Percentiles rank a stretch among this genome's conserved stretches.
Evolutionary conservation across 2,888 invertebrate species (phyloP).

Genomic region (Microplitis deprimator): DNA sequence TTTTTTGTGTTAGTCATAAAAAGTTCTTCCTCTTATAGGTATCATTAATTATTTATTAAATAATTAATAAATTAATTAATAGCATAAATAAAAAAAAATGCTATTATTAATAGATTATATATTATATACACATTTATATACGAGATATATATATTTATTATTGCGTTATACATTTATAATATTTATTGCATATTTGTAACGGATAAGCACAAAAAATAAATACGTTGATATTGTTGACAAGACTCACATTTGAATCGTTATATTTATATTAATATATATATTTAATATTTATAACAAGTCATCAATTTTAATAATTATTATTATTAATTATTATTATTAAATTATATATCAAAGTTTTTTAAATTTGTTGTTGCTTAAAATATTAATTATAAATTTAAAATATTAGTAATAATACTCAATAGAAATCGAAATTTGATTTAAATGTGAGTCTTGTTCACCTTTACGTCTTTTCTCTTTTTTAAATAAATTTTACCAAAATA

Average conservation of each 20-base stretch:
- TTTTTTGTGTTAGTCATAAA: background rate
- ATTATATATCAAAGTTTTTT: constrained; percentile 12
- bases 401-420: background rate
- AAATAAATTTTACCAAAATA: background rate
- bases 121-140: constrained; percentile 53
- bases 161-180: constrained; percentile 71
- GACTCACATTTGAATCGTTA: background rate
- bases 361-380: constrained; percentile 9
- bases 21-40: constrained; percentile 19
- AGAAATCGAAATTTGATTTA: constrained; percentile 4
- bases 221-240: constrained; percentile 44
- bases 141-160: constrained; percentile 65
- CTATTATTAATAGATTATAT: constrained; percentile 52
- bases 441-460: constrained; percentile 1
- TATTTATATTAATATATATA: constrained; percentile 1
- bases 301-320: background rate
- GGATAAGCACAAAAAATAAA: constrained; percentile 54
- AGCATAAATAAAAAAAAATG: constrained; percentile 50
- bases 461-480: background rate
- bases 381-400: constrained; percentile 14
- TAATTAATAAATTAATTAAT: constrained; percentile 1
- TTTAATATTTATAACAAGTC: background rate
- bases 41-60: background rate
- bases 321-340: background rate
- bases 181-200: constrained; percentile 63